Evolutionary conservation across 2,113 vertebrate genomes (phyloP).

Genomic region (Oenanthe melanoleuca): DNA sequence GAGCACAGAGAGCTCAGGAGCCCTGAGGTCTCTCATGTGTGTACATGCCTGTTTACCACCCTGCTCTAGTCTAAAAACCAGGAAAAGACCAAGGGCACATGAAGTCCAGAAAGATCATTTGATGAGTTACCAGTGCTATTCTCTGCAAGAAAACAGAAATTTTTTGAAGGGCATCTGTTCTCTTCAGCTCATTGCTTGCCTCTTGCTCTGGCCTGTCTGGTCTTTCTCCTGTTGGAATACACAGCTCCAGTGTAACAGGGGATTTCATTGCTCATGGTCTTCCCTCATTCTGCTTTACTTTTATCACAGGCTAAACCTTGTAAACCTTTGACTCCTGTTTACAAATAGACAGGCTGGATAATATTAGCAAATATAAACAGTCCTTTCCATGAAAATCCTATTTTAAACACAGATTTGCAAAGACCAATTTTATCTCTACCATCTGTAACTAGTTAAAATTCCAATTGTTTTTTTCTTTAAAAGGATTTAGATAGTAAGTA

Average conservation of each 20-base stretch:
- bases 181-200: neutral
- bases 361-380: slow-evolving; percentile 28
- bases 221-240: neutral
- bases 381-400: neutral
- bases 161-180: neutral
- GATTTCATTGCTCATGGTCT: neutral
- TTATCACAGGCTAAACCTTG: neutral
- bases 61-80: neutral
- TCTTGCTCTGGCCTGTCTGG: neutral
- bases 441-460: slow-evolving; percentile 52
- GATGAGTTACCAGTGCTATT: neutral
- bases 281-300: neutral
- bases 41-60: neutral
- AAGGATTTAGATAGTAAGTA: neutral
- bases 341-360: slow-evolving; percentile 16
- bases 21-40: neutral
- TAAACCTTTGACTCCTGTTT: slow-evolving; percentile 33
- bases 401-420: slow-evolving; percentile 28
- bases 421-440: slow-evolving; percentile 15
- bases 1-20: neutral
- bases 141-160: neutral
- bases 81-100: neutral
- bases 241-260: neutral
- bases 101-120: fast-evolving
- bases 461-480: neutral